phyloP scores from a whole-genome alignment of 2,888 invertebrate species.

The Bibio marci region DNA sequence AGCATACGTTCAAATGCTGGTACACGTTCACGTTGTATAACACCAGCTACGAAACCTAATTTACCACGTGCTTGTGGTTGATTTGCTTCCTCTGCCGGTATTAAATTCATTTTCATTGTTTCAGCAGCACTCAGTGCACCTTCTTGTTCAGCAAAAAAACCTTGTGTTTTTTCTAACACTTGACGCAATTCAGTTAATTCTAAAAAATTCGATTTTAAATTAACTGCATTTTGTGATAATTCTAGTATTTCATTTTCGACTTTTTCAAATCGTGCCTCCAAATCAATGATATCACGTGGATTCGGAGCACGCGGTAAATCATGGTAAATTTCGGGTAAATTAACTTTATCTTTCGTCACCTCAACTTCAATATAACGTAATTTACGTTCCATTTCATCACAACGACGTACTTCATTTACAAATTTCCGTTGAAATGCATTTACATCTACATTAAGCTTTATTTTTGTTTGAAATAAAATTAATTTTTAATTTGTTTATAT shows the following conservation, averaged over 20 bases:
- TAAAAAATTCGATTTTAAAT: constrained; percentile 75
- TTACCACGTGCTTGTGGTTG: constrained; percentile 24
- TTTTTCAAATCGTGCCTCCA: constrained; percentile 79
- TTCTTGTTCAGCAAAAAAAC: constrained; percentile 24
- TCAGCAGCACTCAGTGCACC: constrained; percentile 18
- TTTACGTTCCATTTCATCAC: constrained; percentile 72
- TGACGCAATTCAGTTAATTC: constrained; percentile 83
- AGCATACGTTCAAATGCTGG: constrained; percentile 74
- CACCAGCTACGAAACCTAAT: constrained; percentile 64
- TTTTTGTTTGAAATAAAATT: constrained; percentile 6
- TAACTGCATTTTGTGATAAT: constrained; percentile 82
- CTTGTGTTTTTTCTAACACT: constrained; percentile 79
- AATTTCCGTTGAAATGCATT: constrained; percentile 73
- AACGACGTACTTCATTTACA: constrained; percentile 65
- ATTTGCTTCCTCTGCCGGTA: constrained; percentile 44
- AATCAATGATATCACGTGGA: constrained; percentile 61
- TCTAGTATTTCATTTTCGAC: constrained; percentile 90
- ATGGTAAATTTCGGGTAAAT: constrained; percentile 40
- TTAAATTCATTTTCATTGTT: constrained; percentile 47
- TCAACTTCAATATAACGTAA: constrained; percentile 63
- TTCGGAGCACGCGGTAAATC: constrained; percentile 48
- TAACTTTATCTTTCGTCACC: constrained; percentile 55
- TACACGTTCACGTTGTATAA: constrained; percentile 63
- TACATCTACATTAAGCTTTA: constrained; percentile 56
- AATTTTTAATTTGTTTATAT: neutral